Base-by-base conservation (phyloP, 2,888 invertebrate genomes). In the Neocrepidodera transversa region DNA sequence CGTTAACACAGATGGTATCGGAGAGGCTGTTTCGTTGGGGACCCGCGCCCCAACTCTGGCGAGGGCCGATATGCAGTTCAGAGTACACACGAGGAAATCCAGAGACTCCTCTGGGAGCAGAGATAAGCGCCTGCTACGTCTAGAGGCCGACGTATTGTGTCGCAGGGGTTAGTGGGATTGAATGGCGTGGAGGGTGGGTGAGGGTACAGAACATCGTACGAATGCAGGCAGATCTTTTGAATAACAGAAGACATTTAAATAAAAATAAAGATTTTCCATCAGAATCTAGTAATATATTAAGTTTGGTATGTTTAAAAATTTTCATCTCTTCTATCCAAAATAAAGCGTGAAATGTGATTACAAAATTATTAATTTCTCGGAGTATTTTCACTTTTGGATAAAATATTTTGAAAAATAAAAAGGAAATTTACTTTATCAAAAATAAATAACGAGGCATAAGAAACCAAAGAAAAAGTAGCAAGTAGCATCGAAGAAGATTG, bases 1-100 rank as follows among this genome's bases (percentile, higher is more conserved):
- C 76, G 77, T 78, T 77, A 78, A 78, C 77, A 74, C 77, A 78
- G 78, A 78, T 78, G 76, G 74, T 77, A 78, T 78, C 77, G 42
- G 63, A 60, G 60, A 42, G 55, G 38, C 26, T 54, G 26, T 26
- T 23, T 26, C 48, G 60, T 48, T 49, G 60, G 60, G 62, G 55
- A 35, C 38, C 28, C 42, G 47, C 38, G 47, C 56, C 60, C 36
- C 43, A 47, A 56, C 61, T 30, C 64, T 59, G 61, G 53, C 62
- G 45, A 50, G 45, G 56, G 51, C 58, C 51, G 64, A 64, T 62
- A 59, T 60, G 59, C 57, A 55, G 57, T 40, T 45, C 58, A 52
- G 48, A 42, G 54, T 52, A 62, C 62, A 62, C 62, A 62, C 43
- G 64, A 62, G 62, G 65, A 61, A 56, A 63, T 65, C 53, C 64